A percentile compares a stretch with the other conserved stretches of the same genome.
phyloP scores from a whole-genome alignment of 1,140 invertebrate genomes.

The Paramacrobiotus metropolitanus region DNA sequence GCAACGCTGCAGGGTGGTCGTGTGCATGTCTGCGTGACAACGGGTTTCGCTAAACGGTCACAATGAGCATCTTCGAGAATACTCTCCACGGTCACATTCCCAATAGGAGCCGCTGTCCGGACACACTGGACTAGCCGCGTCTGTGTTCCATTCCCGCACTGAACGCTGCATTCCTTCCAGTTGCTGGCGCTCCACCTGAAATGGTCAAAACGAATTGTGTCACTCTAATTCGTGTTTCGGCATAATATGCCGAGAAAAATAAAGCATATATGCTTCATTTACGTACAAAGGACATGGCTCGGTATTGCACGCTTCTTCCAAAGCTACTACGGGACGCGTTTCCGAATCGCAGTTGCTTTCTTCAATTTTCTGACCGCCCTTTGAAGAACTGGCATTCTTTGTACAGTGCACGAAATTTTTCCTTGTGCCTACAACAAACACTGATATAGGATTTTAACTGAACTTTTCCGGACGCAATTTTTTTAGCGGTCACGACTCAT shows the following conservation, averaged over 20 bases:
- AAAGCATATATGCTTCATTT: not conserved
- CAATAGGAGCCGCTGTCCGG: not conserved
- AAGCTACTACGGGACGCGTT: not conserved
- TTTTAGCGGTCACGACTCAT: too few species aligned
- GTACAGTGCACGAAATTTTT: not conserved
- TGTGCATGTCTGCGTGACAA: not conserved
- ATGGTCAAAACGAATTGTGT: too few species aligned
- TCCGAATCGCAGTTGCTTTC: not conserved
- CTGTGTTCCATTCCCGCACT: not conserved
- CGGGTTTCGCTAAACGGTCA: not conserved
- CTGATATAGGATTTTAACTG: too few species aligned
- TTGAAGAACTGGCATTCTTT: not conserved
- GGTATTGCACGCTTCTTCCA: not conserved
- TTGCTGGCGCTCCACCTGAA: slow-evolving; percentile 3
- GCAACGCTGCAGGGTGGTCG: not conserved
- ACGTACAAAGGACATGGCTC: not conserved
- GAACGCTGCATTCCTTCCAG: not conserved
- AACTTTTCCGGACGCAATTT: too few species aligned
- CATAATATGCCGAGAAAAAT: too few species aligned
- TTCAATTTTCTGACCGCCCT: not conserved
- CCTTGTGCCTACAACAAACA: not conserved
- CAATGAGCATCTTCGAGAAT: not conserved
- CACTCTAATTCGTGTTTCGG: too few species aligned
- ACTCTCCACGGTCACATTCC: not conserved
- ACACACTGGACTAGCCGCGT: not conserved